These are phyloP conservation scores for Amphimallon solstitiale DNA, from an alignment of 2,888 invertebrate genomes.

Conservation along the genomic window DNA sequence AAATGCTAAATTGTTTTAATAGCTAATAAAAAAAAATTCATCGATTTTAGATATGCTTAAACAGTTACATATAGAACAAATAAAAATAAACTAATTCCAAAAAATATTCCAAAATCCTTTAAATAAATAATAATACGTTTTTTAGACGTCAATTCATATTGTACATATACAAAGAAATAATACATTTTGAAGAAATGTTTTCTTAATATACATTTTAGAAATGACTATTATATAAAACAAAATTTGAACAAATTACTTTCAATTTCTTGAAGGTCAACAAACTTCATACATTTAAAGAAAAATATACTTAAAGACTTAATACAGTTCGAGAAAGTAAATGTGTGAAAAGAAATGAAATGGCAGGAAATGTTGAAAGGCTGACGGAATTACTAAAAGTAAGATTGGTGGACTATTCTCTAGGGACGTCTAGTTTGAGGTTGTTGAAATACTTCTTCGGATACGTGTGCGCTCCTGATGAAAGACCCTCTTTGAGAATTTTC, in stretches of 20 bases:
- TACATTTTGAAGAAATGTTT: no score
- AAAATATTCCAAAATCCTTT: no score
- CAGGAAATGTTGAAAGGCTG: constrained; percentile 49
- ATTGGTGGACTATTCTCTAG: constrained; percentile 50
- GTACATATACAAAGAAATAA: no score
- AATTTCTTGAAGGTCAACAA: constrained; percentile 22
- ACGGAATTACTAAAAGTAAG: constrained; percentile 52
- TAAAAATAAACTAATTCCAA: no score
- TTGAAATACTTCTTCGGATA: constrained; percentile 38
- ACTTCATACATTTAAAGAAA: constrained; percentile 36
- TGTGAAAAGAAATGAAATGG: constrained; percentile 47
- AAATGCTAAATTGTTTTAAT: no score
- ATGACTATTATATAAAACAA: background rate
- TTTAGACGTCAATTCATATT: no score
- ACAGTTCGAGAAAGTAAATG: constrained; percentile 38
- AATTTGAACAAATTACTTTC: constrained; percentile 29
- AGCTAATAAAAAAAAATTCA: no score
- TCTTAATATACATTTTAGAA: no score
- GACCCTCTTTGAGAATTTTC: constrained; percentile 35
- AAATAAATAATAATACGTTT: no score
- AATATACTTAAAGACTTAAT: constrained; percentile 39
- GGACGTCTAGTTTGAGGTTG: constrained; percentile 43
- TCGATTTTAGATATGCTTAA: no score
- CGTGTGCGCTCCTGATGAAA: constrained; percentile 12
- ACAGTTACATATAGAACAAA: no score